Base-by-base conservation (phyloP, 2,113 vertebrate species). In the Muscicapa adusta region DNA sequence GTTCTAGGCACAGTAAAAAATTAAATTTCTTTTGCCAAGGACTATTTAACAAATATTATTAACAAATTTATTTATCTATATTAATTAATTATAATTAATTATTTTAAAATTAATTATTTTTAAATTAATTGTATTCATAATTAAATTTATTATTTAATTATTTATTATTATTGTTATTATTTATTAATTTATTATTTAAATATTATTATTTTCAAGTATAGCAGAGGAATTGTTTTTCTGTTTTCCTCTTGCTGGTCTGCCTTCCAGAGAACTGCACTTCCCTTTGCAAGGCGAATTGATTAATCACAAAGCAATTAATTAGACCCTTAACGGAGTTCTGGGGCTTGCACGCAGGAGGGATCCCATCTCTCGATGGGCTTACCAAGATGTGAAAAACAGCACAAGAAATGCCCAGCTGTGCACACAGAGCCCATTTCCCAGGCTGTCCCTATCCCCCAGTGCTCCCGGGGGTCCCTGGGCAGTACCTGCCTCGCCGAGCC, bases 401-500 rank as follows among this genome's bases (percentile, higher is more conserved):
- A 4, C 10, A 10, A 26, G 50, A 24, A 58, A 8, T 0, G 5
- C 20, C 2, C 29, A 14, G 1, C 17, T 9, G 16, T 10, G 43
- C 43, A 10, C 43, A 4, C 43, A 47, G 77, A 47, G n/a, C 10
- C 1, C 1, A 0, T 61, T 56, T 53, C 6, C 60, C 57, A 54
- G 34, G 25, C 1, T 0, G 15, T 24, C 34, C 0, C 42, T n/a
- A 20, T 16, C 58, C 3, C 0, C 4, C 12, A 2, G 0, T 0
- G 1, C 54, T n/a, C 1, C 0, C 6, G 23, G 38, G 7, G 14
- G 6, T 50, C 38, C 42, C 25, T 0, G 19, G 16, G 6, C 8
- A 7, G 33, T 97, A 98, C 98, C 98, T 97, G 98, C 98, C 77
- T 91, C 36, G 2, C 98, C 98, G 0, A 98, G 97, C 16, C 98